Evolutionary conservation across 2,888 invertebrate species (phyloP).

Genomic region (Eucera pruinosa): DNA sequence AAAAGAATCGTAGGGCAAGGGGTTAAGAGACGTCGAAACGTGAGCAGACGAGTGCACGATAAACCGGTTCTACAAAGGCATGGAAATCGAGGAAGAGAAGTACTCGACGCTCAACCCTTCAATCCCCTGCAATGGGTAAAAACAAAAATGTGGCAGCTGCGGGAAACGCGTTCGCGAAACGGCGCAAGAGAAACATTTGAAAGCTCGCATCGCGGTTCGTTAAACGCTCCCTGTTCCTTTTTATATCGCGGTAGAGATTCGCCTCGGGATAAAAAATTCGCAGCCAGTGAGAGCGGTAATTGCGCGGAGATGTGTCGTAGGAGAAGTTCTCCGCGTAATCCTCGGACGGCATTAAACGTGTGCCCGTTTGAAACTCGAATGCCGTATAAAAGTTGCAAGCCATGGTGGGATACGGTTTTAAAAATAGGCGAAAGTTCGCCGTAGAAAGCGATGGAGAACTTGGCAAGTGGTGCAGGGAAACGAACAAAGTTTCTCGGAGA

Average conservation of each 20-base stretch:
- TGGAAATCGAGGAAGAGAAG: conserved; percentile 11
- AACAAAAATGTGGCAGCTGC: conserved; percentile 3
- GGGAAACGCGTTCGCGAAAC: background rate
- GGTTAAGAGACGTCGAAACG: conserved; percentile 3
- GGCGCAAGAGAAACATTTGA: background rate
- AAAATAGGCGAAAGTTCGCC: conserved; percentile 15
- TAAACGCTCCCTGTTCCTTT: background rate
- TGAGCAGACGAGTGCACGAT: background rate
- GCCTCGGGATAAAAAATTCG: background rate
- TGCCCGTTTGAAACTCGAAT: background rate
- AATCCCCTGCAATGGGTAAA: background rate
- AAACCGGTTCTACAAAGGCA: background rate
- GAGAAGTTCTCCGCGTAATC: background rate
- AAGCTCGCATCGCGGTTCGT: background rate
- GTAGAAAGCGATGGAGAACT: background rate
- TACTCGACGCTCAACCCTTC: conserved; percentile 18
- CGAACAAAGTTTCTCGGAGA: background rate
- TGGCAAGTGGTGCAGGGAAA: background rate
- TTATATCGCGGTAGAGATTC: background rate
- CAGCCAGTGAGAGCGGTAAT: background rate
- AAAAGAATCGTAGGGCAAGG: too few relatives aligned
- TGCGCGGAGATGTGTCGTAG: background rate
- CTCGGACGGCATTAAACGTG: background rate
- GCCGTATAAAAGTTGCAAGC: conserved; percentile 19
- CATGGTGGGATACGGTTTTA: conserved; percentile 5